phyloP scores from a whole-genome alignment of 2,888 invertebrate genomes.

The Latrodectus elegans region DNA sequence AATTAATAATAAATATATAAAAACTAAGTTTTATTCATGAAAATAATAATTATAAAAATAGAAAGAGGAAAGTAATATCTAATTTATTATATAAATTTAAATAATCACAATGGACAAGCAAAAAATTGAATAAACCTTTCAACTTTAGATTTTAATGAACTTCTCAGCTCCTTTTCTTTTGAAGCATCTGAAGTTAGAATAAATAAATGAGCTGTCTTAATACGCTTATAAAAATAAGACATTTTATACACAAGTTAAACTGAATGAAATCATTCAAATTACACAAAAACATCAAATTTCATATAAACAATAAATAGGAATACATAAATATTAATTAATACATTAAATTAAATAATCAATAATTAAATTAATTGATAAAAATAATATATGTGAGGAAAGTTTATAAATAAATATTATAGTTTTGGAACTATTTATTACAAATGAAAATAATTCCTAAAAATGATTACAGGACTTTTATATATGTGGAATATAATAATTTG shows the following conservation, averaged over 20 bases:
- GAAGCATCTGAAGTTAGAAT: constrained; percentile 80
- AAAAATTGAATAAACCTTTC: constrained; percentile 77
- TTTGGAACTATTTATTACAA: no score
- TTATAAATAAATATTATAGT: no score
- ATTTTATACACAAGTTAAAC: no score
- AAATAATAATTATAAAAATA: not conserved
- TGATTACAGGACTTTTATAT: no score
- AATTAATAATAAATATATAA: not conserved
- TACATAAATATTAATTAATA: constrained; percentile 14
- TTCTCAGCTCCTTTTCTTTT: constrained; percentile 89
- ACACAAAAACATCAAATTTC: not conserved
- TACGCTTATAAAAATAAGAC: not conserved
- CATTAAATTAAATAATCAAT: not conserved
- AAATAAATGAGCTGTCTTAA: not conserved
- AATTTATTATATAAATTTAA: constrained; percentile 33
- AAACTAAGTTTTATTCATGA: not conserved
- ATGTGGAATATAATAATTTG: no score
- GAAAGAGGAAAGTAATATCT: constrained; percentile 78
- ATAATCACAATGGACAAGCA: not conserved
- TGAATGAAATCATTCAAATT: no score
- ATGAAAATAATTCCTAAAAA: no score
- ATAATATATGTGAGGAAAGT: no score
- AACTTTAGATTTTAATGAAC: constrained; percentile 88
- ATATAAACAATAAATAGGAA: not conserved
- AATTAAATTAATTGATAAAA: not conserved